phyloP scores from a whole-genome alignment of 2,888 invertebrate species.

The Polyommatus iphigenia region DNA sequence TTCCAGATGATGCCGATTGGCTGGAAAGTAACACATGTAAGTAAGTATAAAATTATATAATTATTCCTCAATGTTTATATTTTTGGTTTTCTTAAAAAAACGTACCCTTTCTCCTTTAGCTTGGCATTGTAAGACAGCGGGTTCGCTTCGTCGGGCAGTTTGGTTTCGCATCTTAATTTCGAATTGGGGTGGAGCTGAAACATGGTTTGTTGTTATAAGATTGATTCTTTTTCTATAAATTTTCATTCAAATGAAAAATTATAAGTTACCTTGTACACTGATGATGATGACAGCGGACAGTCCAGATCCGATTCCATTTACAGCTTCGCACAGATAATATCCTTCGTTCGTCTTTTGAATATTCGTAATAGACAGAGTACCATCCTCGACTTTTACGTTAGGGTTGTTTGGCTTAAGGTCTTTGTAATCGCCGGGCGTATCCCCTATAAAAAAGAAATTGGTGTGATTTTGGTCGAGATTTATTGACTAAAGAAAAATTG shows the following conservation, averaged over 20 bases:
- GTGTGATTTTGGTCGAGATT: neutral
- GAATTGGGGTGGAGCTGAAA: constrained; percentile 92
- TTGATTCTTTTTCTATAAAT: too few relatives aligned
- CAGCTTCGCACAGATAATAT: constrained; percentile 96
- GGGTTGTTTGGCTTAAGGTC: constrained; percentile 94
- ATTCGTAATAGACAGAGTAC: constrained; percentile 92
- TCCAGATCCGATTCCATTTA: constrained; percentile 97
- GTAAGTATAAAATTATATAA: too few relatives aligned
- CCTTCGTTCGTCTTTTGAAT: constrained; percentile 97
- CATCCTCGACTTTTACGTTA: constrained; percentile 95
- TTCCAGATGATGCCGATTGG: constrained; percentile 97
- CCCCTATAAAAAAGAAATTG: constrained; percentile 78
- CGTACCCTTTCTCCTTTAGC: constrained; percentile 92
- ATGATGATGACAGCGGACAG: constrained; percentile 96
- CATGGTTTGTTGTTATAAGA: neutral
- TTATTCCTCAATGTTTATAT: too few relatives aligned
- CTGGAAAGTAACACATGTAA: constrained; percentile 46
- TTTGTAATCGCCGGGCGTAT: constrained; percentile 95
- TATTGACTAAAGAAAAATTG: neutral
- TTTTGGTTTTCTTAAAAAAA: neutral
- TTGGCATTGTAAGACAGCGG: constrained; percentile 94
- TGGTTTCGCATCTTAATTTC: constrained; percentile 95
- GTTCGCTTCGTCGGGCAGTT: constrained; percentile 93
- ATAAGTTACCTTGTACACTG: constrained; percentile 90
- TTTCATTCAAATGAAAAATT: neutral